Evolutionary conservation across 2,797 vertebrate genomes (phyloP).

Genomic region (Pseudomugil gertrudae): DNA sequence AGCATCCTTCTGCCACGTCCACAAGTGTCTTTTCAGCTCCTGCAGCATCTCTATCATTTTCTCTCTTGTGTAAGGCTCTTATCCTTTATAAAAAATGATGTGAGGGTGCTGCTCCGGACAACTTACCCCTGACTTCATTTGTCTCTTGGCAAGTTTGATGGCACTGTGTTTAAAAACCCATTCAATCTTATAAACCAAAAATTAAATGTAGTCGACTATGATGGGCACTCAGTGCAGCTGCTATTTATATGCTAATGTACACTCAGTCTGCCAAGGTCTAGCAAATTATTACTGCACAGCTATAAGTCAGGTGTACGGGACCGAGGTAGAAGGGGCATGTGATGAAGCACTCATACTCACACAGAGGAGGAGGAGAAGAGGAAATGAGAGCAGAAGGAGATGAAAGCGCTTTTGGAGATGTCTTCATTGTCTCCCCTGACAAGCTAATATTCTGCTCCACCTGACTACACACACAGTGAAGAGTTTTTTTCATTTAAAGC

Average conservation of each 20-base stretch:
- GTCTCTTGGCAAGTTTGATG: slow-evolving; percentile 96
- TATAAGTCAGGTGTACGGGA: slow-evolving; percentile 92
- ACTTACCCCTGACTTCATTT: slow-evolving; percentile 96
- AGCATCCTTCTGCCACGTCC: slow-evolving; percentile 5
- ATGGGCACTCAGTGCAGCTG: slow-evolving; percentile 93
- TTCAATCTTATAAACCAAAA: slow-evolving; percentile 99
- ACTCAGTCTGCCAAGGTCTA: slow-evolving; percentile 90
- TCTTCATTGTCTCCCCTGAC: slow-evolving; percentile 67
- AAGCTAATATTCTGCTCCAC: slow-evolving; percentile 69
- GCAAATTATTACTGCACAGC: slow-evolving; percentile 96
- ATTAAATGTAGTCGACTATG: slow-evolving; percentile 99
- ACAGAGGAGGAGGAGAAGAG: slow-evolving; percentile 11
- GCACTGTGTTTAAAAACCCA: slow-evolving; percentile 97
- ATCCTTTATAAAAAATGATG: slow-evolving; percentile 90
- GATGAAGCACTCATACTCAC: slow-evolving; percentile 58
- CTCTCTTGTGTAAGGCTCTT: slow-evolving; percentile 84
- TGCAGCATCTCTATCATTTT: neutral
- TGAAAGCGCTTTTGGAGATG: slow-evolving; percentile 54
- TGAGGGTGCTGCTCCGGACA: slow-evolving; percentile 88
- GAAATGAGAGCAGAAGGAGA: slow-evolving; percentile 31
- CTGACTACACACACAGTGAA: slow-evolving; percentile 32
- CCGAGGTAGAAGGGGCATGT: slow-evolving; percentile 53
- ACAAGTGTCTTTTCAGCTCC: slow-evolving; percentile 61
- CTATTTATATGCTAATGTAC: slow-evolving; percentile 99
- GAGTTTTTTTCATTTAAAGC: slow-evolving; percentile 50